phyloP scores from a whole-genome alignment of 2,888 invertebrate genomes.

The Psococerastis gibbosa region DNA sequence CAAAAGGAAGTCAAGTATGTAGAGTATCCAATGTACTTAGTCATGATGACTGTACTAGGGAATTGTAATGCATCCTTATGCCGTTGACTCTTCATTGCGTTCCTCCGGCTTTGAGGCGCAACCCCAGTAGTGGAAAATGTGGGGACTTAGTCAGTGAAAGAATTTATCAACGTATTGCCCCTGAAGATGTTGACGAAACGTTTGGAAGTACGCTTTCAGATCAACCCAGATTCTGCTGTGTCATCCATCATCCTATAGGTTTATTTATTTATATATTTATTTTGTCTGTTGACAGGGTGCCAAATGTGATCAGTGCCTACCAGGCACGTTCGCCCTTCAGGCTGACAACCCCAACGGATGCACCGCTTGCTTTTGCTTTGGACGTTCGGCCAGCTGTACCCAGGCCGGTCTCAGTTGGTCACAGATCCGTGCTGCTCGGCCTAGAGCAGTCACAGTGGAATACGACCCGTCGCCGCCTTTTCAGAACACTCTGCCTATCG shows the following conservation, averaged over 20 bases:
- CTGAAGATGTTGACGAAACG: too few species aligned
- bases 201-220: too few species aligned
- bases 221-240: too few species aligned
- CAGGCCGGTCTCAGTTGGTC: slow-evolving; percentile 72
- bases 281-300: slow-evolving; percentile 41
- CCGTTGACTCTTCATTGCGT: too few species aligned
- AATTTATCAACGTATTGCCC: too few species aligned
- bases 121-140: too few species aligned
- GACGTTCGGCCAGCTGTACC: slow-evolving; percentile 55
- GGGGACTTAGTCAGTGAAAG: too few species aligned
- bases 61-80: too few species aligned
- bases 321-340: slow-evolving; percentile 72
- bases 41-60: too few species aligned
- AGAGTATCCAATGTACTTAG: too few species aligned
- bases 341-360: slow-evolving; percentile 67
- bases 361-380: slow-evolving; percentile 92
- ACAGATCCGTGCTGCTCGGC: slow-evolving; percentile 39
- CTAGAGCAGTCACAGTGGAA: slow-evolving; percentile 21
- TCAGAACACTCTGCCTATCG: slow-evolving; percentile 20
- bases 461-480: slow-evolving; percentile 18
- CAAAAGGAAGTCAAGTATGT: too few species aligned
- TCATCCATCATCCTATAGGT: not conserved
- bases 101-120: too few species aligned
- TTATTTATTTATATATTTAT: not conserved
- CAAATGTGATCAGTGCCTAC: slow-evolving; percentile 65